Percentiles rank a stretch among this genome's conserved stretches.
Conservation (phyloP, 2,113 vertebrate species). For the Struthio camelus region DNA sequence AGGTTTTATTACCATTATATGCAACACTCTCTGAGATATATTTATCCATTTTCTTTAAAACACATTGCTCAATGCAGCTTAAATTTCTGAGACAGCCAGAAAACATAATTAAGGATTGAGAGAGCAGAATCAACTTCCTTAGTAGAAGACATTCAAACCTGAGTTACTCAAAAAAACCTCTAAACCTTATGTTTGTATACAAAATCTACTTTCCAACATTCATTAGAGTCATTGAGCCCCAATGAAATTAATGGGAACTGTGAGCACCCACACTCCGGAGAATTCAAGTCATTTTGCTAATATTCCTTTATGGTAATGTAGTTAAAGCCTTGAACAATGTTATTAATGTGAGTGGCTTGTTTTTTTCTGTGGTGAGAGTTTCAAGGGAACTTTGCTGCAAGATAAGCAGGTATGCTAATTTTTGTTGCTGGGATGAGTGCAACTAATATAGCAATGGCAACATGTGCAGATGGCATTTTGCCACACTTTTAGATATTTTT, state of each 20-base stretch:
- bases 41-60: not conserved
- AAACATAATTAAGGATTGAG: not conserved
- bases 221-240: not conserved
- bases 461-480: not conserved
- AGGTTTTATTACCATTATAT: not conserved
- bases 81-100: not conserved
- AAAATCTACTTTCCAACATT: not conserved
- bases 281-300: not conserved
- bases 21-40: not conserved
- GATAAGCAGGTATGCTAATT: not conserved
- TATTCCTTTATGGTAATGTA: not conserved
- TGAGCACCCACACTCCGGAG: not conserved
- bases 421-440: not conserved
- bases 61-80: not conserved
- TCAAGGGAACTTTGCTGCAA: not conserved
- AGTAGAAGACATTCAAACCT: not conserved
- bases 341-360: not conserved
- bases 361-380: not conserved
- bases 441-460: not conserved
- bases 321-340: not conserved
- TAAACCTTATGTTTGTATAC: not conserved
- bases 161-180: not conserved
- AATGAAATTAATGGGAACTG: not conserved
- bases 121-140: not conserved
- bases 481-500: not conserved